These are phyloP conservation scores for Leptobrachium leishanense DNA, from an alignment of 2,113 vertebrate genomes.

Conservation along the genomic window DNA sequence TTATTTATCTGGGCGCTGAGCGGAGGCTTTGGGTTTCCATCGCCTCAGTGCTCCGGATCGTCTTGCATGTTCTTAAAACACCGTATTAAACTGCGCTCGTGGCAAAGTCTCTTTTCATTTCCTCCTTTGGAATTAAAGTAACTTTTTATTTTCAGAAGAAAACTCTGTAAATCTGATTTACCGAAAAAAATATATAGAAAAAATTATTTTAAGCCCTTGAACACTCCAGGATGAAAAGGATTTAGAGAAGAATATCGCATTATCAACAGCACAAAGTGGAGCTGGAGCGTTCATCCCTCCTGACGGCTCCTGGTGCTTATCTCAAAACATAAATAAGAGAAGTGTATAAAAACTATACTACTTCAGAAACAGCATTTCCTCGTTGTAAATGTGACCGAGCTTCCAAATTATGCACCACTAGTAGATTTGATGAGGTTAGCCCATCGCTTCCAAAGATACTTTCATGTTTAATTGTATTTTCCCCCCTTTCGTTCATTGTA, in stretches of 20 bases:
- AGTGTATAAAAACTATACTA: too few relatives aligned
- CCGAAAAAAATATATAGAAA: neutral
- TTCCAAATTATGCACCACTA: too few relatives aligned
- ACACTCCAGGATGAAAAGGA: slow-evolving; percentile 5
- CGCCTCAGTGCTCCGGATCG: neutral
- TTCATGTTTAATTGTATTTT: too few relatives aligned
- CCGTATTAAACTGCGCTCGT: neutral
- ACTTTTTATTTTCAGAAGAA: neutral
- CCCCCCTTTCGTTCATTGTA: too few relatives aligned
- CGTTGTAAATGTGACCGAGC: too few relatives aligned
- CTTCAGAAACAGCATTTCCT: too few relatives aligned
- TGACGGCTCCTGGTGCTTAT: slow-evolving; percentile 13
- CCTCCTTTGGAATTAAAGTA: slow-evolving; percentile 4
- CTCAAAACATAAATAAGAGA: neutral
- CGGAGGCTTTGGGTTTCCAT: neutral
- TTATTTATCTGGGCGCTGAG: neutral
- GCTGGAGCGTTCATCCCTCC: neutral
- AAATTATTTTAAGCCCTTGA: neutral
- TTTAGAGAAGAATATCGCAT: slow-evolving; percentile 5
- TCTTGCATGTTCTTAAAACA: neutral
- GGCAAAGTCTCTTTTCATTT: neutral
- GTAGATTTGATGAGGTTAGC: too few relatives aligned
- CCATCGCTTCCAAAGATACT: too few relatives aligned
- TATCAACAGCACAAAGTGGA: slow-evolving; percentile 2
- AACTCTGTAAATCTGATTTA: slow-evolving; percentile 20